These are phyloP conservation scores for Neomicropteryx cornuta DNA, from an alignment of 1,140 invertebrate species.

Conservation along the genomic window DNA sequence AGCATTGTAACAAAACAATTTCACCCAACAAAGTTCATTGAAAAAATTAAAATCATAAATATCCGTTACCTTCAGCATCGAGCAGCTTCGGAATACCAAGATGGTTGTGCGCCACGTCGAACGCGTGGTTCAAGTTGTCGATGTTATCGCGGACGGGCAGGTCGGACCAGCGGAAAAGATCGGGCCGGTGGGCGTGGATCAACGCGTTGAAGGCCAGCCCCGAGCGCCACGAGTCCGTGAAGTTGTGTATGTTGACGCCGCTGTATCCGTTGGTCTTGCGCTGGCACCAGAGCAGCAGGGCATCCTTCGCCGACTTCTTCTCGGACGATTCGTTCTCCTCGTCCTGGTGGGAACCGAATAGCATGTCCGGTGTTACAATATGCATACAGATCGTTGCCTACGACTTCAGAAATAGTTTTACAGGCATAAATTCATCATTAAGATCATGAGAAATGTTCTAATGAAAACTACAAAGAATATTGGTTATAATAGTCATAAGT, in stretches of 20 bases:
- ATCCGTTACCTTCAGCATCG: slow-evolving; percentile 74
- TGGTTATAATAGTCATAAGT: too few species aligned
- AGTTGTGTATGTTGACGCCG: slow-evolving; percentile 76
- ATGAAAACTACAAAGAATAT: too few species aligned
- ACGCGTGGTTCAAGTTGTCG: slow-evolving; percentile 91
- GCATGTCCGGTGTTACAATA: too few species aligned
- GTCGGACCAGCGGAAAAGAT: slow-evolving; percentile 77
- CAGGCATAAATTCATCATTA: too few species aligned
- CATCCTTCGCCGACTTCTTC: slow-evolving; percentile 98
- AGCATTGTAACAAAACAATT: too few species aligned
- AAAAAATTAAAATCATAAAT: too few species aligned
- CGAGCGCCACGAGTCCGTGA: slow-evolving; percentile 84
- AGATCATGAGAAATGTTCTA: too few species aligned
- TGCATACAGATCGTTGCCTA: too few species aligned
- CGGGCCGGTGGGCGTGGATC: slow-evolving; percentile 90
- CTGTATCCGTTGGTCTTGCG: slow-evolving; percentile 90
- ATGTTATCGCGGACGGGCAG: slow-evolving; percentile 68
- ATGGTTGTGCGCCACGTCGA: slow-evolving; percentile 85
- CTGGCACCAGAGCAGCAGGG: slow-evolving; percentile 96
- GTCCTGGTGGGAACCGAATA: too few species aligned
- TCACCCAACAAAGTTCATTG: too few species aligned
- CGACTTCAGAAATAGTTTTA: too few species aligned
- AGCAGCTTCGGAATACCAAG: slow-evolving; percentile 72
- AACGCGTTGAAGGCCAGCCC: slow-evolving; percentile 95
- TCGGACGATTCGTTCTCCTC: slow-evolving; percentile 96